A percentile compares a stretch with the other conserved stretches of the same genome.
Conservation (phyloP, 2,113 vertebrate species). For the Speoplatyrhinus poulsoni region DNA sequence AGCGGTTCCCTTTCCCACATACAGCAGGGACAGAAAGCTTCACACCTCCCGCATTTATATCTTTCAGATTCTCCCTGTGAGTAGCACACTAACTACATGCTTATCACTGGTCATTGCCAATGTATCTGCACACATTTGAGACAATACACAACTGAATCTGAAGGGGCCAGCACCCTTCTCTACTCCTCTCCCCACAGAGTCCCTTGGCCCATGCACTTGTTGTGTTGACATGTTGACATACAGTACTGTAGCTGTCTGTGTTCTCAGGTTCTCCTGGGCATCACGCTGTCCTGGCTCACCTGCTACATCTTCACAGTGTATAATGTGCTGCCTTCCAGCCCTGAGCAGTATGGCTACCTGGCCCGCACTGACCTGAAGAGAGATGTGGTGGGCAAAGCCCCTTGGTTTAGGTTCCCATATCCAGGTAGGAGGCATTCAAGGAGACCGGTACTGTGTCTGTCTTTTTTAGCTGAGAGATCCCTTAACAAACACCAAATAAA, state of each 20-base stretch:
- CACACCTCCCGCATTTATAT: conserved; percentile 77
- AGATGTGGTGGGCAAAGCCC: conserved; percentile 78
- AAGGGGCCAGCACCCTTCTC: too few relatives aligned
- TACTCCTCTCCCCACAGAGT: too few relatives aligned
- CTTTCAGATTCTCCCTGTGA: conserved; percentile 94
- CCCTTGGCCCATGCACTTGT: too few relatives aligned
- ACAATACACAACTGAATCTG: too few relatives aligned
- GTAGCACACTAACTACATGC: conserved; percentile 36
- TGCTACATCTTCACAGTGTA: conserved; percentile 84
- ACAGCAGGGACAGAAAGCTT: conserved; percentile 78
- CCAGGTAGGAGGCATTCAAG: conserved; percentile 79
- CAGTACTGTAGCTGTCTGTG: neutral
- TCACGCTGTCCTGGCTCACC: conserved; percentile 88
- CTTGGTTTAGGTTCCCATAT: conserved; percentile 92
- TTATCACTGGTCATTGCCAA: neutral
- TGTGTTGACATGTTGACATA: too few relatives aligned
- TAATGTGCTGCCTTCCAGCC: conserved; percentile 77
- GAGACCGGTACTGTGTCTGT: neutral
- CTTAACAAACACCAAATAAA: too few relatives aligned
- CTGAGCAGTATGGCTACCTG: conserved; percentile 80
- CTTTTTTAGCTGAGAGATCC: neutral
- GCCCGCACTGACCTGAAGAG: conserved; percentile 89
- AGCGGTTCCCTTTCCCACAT: conserved; percentile 80
- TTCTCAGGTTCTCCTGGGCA: conserved; percentile 88
- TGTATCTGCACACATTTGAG: neutral